phyloP scores from a whole-genome alignment of 2,113 vertebrate species.

The Carlito syrichta region DNA sequence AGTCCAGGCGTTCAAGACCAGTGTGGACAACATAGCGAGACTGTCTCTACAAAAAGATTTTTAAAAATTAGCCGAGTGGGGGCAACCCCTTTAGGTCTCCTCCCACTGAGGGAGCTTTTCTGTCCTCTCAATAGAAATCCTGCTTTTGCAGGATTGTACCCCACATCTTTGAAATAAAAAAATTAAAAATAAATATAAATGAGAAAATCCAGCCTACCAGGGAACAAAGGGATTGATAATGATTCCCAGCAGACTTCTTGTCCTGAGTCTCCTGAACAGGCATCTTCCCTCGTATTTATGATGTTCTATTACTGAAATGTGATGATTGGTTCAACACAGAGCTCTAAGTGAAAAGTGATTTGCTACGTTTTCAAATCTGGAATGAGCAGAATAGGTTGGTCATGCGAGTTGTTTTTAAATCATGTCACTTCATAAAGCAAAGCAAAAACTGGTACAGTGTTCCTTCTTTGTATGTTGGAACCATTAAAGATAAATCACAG shows the following conservation, averaged over 20 bases:
- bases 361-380: neutral
- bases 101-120: too few species aligned
- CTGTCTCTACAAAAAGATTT: too few species aligned
- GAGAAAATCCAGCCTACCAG: neutral
- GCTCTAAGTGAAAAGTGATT: neutral
- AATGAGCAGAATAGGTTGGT: neutral
- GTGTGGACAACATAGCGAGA: too few species aligned
- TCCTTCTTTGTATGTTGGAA: neutral
- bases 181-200: too few species aligned
- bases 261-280: neutral
- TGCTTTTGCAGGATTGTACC: too few species aligned
- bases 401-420: neutral
- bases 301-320: neutral
- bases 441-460: neutral
- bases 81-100: too few species aligned
- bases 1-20: too few species aligned
- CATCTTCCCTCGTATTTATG: neutral
- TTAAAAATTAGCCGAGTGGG: too few species aligned
- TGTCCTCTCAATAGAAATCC: too few species aligned
- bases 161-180: too few species aligned
- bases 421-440: neutral
- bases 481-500: neutral
- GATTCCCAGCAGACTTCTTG: neutral
- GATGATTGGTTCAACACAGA: neutral
- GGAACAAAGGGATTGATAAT: neutral